Base-by-base conservation (phyloP, 2,113 vertebrate species). In the Elaphurus davidianus region DNA sequence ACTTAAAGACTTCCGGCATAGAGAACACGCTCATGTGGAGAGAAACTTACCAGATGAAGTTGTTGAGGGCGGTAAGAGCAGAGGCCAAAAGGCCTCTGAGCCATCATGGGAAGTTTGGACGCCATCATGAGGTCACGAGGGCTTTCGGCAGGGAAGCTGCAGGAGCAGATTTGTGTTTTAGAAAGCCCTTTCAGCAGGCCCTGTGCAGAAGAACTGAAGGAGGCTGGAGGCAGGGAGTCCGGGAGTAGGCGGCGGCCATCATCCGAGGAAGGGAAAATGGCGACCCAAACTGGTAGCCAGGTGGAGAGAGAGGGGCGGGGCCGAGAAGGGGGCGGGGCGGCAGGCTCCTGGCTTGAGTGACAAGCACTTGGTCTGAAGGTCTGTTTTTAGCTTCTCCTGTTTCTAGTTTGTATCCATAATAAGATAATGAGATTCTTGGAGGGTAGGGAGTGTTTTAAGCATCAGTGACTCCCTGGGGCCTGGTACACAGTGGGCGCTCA, bases 401-500 rank as follows among this genome's bases (percentile, higher is more conserved):
- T 98, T 92, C 82, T 25, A 15, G 90, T 82, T 85, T 78, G 52
- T 30, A 36, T 91, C 86, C 92, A 54, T 71, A 95, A 84, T 85
- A 89, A 95, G 94, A 92, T 91, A 67, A 92, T 59, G 88, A 92
- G 64, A 78, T 79, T 89, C 90, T 86, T 86, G 90, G 82, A 95
- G 67, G 83, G 84, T 47, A 17, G 30, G 54, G 43, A 28, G 74
- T 78, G 81, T 52, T 88, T 64, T 5, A 78, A 87, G 60, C 67
- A 78, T 91, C 90, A 90, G 79, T 84, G 94, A 91, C 15, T 85
- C 94, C 59, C 90, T 0, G n/a, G 78, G 74, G 64, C 59, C 45
- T 79, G 78, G 92, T 76, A 81, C 90, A 90, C 87, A 88, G 90
- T 94, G 91, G 96, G 93, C 6, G 19, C 97, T 97, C 90, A 50